These are phyloP conservation scores for Aplodontia rufa DNA, from an alignment of 2,113 vertebrate species.

Conservation along the genomic window DNA sequence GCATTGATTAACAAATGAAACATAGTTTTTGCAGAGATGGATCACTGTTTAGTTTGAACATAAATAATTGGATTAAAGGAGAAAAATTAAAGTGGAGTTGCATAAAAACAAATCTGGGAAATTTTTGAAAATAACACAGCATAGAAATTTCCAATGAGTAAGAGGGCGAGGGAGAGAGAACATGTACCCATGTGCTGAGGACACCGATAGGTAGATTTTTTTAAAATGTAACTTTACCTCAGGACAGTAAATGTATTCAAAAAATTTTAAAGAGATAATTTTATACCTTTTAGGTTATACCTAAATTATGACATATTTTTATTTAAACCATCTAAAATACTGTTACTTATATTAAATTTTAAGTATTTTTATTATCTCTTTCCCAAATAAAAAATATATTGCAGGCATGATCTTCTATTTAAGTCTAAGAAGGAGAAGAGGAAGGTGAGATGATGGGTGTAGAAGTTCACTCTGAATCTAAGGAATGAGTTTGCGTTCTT, in stretches of 20 bases:
- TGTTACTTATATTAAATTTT: background rate
- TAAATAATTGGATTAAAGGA: constrained; percentile 20
- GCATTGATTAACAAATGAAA: constrained; percentile 27
- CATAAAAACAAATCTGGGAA: constrained; percentile 20
- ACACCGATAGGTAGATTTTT: background rate
- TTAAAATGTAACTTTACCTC: background rate
- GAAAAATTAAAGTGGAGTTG: constrained; percentile 52
- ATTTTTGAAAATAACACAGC: background rate
- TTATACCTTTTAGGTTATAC: constrained; percentile 34
- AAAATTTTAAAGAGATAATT: background rate
- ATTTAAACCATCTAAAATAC: background rate
- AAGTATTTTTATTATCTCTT: background rate
- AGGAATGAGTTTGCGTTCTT: constrained; percentile 58
- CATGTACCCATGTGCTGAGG: background rate
- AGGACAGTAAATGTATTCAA: background rate
- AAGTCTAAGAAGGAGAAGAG: constrained; percentile 50
- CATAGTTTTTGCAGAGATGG: background rate
- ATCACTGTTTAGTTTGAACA: background rate
- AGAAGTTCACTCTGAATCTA: constrained; percentile 56
- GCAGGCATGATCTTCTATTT: background rate
- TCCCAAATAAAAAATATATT: background rate
- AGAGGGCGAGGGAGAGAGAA: background rate
- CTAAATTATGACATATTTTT: background rate
- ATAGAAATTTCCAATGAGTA: background rate
- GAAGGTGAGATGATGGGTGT: background rate